Evolutionary conservation across 2,797 vertebrate genomes (phyloP), one percentile per base, ranked within the genome.

Genomic region (Phataginus tetradactyla): DNA sequence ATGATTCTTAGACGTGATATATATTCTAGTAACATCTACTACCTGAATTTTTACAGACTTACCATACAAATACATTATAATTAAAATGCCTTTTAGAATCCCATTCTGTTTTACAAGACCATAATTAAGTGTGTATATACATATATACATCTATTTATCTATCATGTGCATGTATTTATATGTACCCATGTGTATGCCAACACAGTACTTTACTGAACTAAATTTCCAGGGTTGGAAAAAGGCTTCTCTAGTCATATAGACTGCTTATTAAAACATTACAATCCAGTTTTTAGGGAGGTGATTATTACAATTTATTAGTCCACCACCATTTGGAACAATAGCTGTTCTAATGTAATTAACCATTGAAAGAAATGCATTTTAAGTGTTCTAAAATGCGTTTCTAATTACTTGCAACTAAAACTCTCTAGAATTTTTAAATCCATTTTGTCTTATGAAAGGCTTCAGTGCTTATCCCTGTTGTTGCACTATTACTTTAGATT

Each of bases 351-450:
- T 98, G 87, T 98, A 98, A 98, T 98, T 98, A 98, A 98, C 95
- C 90, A 98, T 55, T 3, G 84, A 94, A 98, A 98, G 90, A 98
- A 98, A 98, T 98, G 94, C 96, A 97, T 98, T 96, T 90, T 93
- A 96, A 95, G 55, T 93, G 89, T 84, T 98, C 95, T 98, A 97
- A 98, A 98, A 98, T 97, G 72, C 75, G 42, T 98, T 98, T 98
- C 98, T 98, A 98, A 98, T 98, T 98, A 98, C 94, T 97, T 86
- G 4, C 98, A 97, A 97, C 97, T 97, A 95, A 98, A 98, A 98
- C 97, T 87, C 98, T 98, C 95, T 96, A 96, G 87, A 98, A 97
- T 97, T 98, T 66, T 25, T 89, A 97, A 71, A 96, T 95, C 53
- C 49, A 21, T 34, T 98, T 98, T 97, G 77, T 98, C 93, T 95